Conservation (phyloP, 1,140 invertebrate species). For the Ceratoteleas bidentatus region DNA sequence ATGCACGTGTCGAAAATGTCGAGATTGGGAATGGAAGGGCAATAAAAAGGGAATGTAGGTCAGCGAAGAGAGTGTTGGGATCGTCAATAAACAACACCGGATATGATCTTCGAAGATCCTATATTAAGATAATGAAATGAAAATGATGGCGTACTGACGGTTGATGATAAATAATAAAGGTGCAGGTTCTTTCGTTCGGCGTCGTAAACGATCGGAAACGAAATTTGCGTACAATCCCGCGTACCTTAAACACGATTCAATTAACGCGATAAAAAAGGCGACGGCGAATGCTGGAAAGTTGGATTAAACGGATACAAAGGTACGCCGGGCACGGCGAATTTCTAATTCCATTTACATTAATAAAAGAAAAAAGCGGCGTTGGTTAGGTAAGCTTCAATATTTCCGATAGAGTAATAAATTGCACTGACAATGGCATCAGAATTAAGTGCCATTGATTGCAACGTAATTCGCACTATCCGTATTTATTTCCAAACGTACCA, state of each 20-base stretch:
- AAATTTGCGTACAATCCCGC: slow-evolving; percentile 1
- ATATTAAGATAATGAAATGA: slow-evolving; percentile 7
- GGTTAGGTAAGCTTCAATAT: slow-evolving; percentile 63
- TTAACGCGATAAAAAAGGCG: slow-evolving; percentile 29
- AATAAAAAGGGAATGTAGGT: too few species aligned
- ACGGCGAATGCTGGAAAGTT: slow-evolving; percentile 19
- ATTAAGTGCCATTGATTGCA: slow-evolving; percentile 50
- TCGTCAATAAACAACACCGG: too few species aligned
- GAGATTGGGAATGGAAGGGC: too few species aligned
- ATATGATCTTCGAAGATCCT: too few species aligned
- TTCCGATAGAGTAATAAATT: slow-evolving; percentile 63
- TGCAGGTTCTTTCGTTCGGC: not conserved
- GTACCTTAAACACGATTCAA: slow-evolving; percentile 27
- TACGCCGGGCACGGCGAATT: slow-evolving; percentile 35
- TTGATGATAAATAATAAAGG: not conserved
- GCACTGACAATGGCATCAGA: slow-evolving; percentile 54
- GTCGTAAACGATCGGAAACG: slow-evolving; percentile 6
- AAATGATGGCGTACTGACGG: not conserved
- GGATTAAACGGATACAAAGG: slow-evolving; percentile 17
- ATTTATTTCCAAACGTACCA: slow-evolving; percentile 59
- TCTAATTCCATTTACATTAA: slow-evolving; percentile 63
- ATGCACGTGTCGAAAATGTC: too few species aligned
- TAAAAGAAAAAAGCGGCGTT: slow-evolving; percentile 49
- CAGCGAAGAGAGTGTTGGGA: too few species aligned
- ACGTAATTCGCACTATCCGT: slow-evolving; percentile 63